A percentile compares a stretch with the other conserved stretches of the same genome.
These are phyloP conservation scores for Epirrhoe tristata DNA, from an alignment of 2,888 invertebrate species.

Conservation along the genomic window DNA sequence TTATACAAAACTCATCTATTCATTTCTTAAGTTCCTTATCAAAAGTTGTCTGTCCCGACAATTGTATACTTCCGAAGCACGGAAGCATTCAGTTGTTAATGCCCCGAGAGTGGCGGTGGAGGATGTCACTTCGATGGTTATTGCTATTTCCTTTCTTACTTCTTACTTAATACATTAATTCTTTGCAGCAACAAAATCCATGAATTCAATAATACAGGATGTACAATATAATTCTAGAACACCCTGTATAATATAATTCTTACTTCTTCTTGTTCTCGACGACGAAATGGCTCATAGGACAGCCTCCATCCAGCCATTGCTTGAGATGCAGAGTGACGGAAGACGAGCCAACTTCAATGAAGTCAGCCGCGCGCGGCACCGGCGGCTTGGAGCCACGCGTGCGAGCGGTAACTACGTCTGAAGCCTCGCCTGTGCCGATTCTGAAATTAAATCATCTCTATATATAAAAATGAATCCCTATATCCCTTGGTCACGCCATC, in stretches of 20 bases:
- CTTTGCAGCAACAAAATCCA: too few species aligned
- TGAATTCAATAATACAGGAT: too few species aligned
- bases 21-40: neutral
- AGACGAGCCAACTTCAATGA: slow-evolving; percentile 97
- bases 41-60: slow-evolving; percentile 25
- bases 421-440: slow-evolving; percentile 96
- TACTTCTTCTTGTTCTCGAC: slow-evolving; percentile 97
- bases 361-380: slow-evolving; percentile 94
- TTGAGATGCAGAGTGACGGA: slow-evolving; percentile 96
- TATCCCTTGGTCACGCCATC: too few species aligned
- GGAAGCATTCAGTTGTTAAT: too few species aligned
- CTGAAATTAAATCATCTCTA: slow-evolving; percentile 66
- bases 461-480: too few species aligned
- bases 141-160: too few species aligned
- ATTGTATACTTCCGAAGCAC: too few species aligned
- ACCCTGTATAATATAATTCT: too few species aligned
- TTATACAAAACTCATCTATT: neutral
- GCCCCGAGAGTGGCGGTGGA: too few species aligned
- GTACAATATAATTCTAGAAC: too few species aligned
- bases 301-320: slow-evolving; percentile 97
- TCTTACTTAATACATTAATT: too few species aligned
- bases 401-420: slow-evolving; percentile 94
- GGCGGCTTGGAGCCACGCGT: slow-evolving; percentile 98
- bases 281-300: slow-evolving; percentile 97
- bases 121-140: too few species aligned